phyloP scores from a whole-genome alignment of 2,113 vertebrate genomes.

The Nothocercus julius region DNA sequence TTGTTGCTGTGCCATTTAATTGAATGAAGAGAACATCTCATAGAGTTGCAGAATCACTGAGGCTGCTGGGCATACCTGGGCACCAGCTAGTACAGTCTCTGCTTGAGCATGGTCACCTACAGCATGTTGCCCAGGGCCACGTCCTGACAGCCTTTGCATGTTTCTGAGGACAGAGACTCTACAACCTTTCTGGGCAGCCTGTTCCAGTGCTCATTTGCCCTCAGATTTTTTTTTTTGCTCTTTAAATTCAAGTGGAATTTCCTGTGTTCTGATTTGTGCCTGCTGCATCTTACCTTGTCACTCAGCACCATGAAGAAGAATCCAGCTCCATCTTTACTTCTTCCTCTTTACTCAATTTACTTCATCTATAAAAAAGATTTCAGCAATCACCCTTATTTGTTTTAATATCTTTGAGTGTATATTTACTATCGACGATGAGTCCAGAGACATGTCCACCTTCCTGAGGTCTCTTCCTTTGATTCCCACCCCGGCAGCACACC shows the following conservation, averaged over 20 bases:
- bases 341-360: neutral
- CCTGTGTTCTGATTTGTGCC: neutral
- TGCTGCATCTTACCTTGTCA: neutral
- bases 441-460: neutral
- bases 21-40: neutral
- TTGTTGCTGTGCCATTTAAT: neutral
- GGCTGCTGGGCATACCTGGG: neutral
- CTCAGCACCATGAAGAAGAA: neutral
- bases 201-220: neutral
- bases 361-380: neutral
- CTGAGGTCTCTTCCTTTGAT: neutral
- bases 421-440: neutral
- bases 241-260: neutral
- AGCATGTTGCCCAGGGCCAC: neutral
- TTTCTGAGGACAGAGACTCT: neutral
- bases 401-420: neutral
- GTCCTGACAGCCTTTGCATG: neutral
- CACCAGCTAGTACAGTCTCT: neutral
- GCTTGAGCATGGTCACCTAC: neutral
- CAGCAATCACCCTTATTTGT: neutral
- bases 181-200: neutral
- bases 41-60: fast-evolving
- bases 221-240: neutral
- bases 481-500: neutral
- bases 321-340: neutral